Base-by-base conservation (phyloP, 2,113 vertebrate species). In the Saguinus midas region DNA sequence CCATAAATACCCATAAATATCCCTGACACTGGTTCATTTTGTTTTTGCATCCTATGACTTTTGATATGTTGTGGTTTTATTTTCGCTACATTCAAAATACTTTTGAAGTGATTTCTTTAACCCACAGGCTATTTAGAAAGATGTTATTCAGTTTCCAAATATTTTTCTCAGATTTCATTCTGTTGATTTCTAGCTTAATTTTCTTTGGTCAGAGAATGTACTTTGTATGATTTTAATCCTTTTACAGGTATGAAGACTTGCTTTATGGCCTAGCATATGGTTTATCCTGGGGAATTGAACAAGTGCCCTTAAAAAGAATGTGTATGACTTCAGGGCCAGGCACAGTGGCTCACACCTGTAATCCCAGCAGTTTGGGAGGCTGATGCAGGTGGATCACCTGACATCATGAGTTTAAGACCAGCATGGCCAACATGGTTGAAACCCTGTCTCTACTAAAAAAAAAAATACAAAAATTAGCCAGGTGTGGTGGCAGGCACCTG, bases 151-250 rank as follows among this genome's bases (percentile, higher is more conserved):
- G 58, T 76, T 93, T 81, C 75, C 40, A 68, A 90, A 66, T 85
- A 89, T 95, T 55, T 43, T 43, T 91, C 55, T 58, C 40, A 94
- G 43, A 87, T 78, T 78, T 90, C 91, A 80, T 80, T 85, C 73
- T 86, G 32, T 55, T 86, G n/a, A 64, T 79, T 85, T 93, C 68
- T 92, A 87, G 55, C 48, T 70, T 70, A 84, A 64, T 93, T 96
- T 80, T 93, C 13, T 35, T 35, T 66, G 32, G 37, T 82, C 66
- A 87, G 13, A 90, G n/a, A 93, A 80, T 79, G 14, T 8, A 80
- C 43, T 93, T 79, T 52, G 29, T 83, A 35, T 43, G 52, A 64
- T 73, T 58, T 94, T 57, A 82, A 58, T 50, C 12, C 48, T 68
- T 83, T 89, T 11, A 83, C 57, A 27, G 17, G 21, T 83, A 58